Evolutionary conservation across 37 sponge, comb jelly and placozoan genomes (phyloP), one percentile per base, ranked within the genome.

Genomic region (Axinella damicornis): DNA sequence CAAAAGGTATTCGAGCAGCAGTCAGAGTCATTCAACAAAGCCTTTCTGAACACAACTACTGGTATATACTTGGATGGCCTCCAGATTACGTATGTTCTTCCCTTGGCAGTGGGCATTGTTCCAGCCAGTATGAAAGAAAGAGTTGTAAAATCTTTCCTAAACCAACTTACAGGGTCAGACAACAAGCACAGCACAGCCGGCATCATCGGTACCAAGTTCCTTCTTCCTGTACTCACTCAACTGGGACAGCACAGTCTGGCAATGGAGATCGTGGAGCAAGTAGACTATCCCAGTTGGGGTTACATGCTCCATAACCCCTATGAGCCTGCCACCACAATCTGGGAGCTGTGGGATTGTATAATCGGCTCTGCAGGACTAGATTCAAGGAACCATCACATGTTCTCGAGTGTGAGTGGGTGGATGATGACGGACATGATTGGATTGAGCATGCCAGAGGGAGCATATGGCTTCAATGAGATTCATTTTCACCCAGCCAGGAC

Each of bases 301-400:
- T 87, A 56, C 69, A 92, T 92, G 92, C 38, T 92, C 35, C 32
- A 74, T 56, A 92, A 92, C 65, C 13, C 64, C 36, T 24, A 30
- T 30, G 92, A 92, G 52, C 88, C 88, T 6, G 88, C 92, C 58
- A 92, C 92, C 13, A 39, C 88, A 25, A 65, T 92, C 16, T 92
- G 92, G 92, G 92, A 92, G 61, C 74, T 87, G 22, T 92, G 92
- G 92, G 83, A 92, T 38, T 34, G 67, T 30, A 36, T 34, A 22
- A 81, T 69, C 18, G 87, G 76, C 0, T 58, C 81, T 63, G 35
- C 88, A 33, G 84, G 84, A 12, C 83, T 92, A 88, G 71, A 87
- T 35, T 92, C 92, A 5, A 83, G 92, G 27, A 92, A 92, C 64
- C 92, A 92, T 72, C 92, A 92, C 84, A 92, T 92, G 92, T 92